A percentile compares a stretch with the other conserved stretches of the same genome.
Conservation (phyloP, 2,888 invertebrate genomes). For the Dendrolimus pini region DNA sequence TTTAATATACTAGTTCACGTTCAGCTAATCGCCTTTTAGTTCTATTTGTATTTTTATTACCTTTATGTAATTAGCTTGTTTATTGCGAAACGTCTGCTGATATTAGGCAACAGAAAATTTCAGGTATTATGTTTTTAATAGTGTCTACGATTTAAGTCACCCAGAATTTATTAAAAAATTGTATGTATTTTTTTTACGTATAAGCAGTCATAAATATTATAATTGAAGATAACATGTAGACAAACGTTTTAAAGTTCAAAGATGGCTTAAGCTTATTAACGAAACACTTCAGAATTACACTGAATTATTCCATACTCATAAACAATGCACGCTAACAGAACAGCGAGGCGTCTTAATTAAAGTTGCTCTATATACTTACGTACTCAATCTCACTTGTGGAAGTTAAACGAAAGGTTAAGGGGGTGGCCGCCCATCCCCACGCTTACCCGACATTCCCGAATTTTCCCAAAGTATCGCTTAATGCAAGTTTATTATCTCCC, state of each 20-base stretch:
- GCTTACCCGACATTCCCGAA: constrained; percentile 48
- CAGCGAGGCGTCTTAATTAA: constrained; percentile 62
- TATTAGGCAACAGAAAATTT: background rate
- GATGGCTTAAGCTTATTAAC: constrained; percentile 18
- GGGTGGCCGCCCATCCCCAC: constrained; percentile 17
- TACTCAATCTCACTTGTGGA: constrained; percentile 69
- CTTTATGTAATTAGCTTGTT: background rate
- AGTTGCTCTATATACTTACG: constrained; percentile 68
- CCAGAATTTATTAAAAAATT: background rate
- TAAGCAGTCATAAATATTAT: no score
- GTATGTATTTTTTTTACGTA: no score
- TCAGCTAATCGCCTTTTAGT: no score
- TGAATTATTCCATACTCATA: constrained; percentile 55
- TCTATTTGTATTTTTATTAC: background rate
- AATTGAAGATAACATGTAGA: background rate
- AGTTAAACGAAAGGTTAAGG: constrained; percentile 68
- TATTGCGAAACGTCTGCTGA: background rate
- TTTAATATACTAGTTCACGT: no score
- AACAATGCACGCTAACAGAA: constrained; percentile 64
- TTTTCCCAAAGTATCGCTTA: constrained; percentile 69
- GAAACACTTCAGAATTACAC: constrained; percentile 38
- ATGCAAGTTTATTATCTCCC: constrained; percentile 70
- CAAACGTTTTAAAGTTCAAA: background rate
- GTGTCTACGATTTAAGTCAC: constrained; percentile 1
- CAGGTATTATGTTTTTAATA: background rate